Evolutionary conservation across 2,888 invertebrate species (phyloP), one percentile per base, ranked within the genome.

Genomic region (Diloba caeruleocephala): DNA sequence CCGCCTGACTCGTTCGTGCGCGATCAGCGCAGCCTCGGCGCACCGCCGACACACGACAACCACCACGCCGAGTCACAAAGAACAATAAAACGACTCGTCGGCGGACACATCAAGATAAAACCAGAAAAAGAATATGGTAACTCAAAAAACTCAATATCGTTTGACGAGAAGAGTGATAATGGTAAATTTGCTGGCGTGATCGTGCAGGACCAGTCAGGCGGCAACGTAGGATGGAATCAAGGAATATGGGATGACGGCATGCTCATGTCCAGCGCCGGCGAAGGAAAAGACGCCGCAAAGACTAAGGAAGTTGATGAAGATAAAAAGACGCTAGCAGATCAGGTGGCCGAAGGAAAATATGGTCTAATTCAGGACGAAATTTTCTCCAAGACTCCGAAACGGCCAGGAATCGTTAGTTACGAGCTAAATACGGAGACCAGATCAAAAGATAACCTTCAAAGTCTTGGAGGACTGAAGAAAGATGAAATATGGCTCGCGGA

Each of bases 401-500:
- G 97, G 41, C 98, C 97, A 0, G 98, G 97, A 1, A 95, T 98
- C 26, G 91, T 98, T 29, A 98, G 97, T 82, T 98, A 98, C 81
- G 95, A 96, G 37, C 94, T 95, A 4, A 98, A 98, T 78, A 94
- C 96, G 0, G 98, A 98, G 81, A 97, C 97, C 26, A 85, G 90
- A 75, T 95, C 97, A 0, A 95, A 95, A 73, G 98, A 98, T 84
- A 97, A 96, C 68, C 94, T 95, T 17, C 95, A 96, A 63, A 98
- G 95, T 80, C 94, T 97, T 31, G 98, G 98, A 13, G 98, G 98
- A 12, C 90, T 98, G 1, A 96, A 96, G 73, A 96, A 97, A 77
- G 96, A 97, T 52, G 98, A 98, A 71, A 98, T 98, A 76, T 98
- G 98, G 98, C 89, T 98, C 48, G 97, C 98, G 0, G 98, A 98